Evolutionary conservation across 2,888 invertebrate species (phyloP).

Genomic region (Drosophila paracracens): DNA sequence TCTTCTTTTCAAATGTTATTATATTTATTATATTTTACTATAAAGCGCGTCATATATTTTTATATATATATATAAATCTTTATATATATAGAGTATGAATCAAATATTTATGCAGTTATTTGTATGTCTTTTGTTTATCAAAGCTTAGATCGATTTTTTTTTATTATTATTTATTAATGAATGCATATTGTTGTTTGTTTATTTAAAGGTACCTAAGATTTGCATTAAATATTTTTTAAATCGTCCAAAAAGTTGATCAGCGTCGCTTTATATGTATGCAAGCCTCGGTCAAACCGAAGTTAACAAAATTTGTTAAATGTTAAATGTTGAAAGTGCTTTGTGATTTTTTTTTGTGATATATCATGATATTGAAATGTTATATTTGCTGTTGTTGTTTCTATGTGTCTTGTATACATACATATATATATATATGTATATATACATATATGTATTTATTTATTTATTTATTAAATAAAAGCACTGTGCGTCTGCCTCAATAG

Average conservation of each 20-base stretch:
- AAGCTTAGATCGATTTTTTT: constrained; percentile 34
- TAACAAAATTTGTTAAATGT: constrained; percentile 25
- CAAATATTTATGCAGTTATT: constrained; percentile 59
- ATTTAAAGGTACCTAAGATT: constrained; percentile 74
- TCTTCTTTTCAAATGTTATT: constrained; percentile 13
- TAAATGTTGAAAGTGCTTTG: neutral
- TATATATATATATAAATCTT: constrained; percentile 35
- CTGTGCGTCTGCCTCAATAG: constrained; percentile 65
- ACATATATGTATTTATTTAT: constrained; percentile 11
- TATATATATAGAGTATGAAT: constrained; percentile 40
- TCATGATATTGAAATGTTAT: constrained; percentile 64
- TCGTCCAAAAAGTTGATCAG: constrained; percentile 14
- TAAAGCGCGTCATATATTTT: constrained; percentile 55
- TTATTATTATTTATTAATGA: constrained; percentile 24
- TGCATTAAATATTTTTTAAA: constrained; percentile 52
- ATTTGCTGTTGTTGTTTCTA: constrained; percentile 27
- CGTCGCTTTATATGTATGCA: constrained; percentile 16
- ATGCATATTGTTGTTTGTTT: constrained; percentile 52
- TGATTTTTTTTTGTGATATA: too few relatives aligned
- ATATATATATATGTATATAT: constrained; percentile 5
- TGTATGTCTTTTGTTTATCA: constrained; percentile 27
- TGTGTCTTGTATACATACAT: neutral
- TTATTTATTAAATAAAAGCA: constrained; percentile 43
- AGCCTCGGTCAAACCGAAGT: constrained; percentile 49
- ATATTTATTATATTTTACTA: constrained; percentile 19